Percentiles rank a stretch among this genome's conserved stretches.
phyloP scores from a whole-genome alignment of 2,797 vertebrate genomes.

The Microhierax caerulescens region DNA sequence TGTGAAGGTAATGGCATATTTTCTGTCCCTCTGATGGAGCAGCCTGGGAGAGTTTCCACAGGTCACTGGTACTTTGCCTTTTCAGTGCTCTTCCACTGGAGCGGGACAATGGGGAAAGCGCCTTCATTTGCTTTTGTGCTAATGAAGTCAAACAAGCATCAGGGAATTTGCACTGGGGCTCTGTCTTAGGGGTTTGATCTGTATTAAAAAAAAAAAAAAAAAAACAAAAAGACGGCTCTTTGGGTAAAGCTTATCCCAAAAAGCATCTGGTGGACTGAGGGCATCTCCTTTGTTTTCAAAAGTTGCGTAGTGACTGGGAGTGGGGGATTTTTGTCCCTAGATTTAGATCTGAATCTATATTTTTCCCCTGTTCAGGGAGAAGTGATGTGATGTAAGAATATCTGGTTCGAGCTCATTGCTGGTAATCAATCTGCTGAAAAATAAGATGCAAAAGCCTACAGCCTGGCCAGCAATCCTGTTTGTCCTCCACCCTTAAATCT shows the following conservation, averaged over 20 bases:
- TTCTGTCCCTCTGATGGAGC: not conserved
- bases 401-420: not conserved
- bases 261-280: not conserved
- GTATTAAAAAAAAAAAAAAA: not conserved
- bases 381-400: not conserved
- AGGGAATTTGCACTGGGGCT: slow-evolving; percentile 32
- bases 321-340: not conserved
- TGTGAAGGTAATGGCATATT: not conserved
- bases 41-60: slow-evolving; percentile 51
- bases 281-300: not conserved
- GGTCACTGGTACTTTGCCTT: slow-evolving; percentile 46
- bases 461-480: not conserved
- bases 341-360: not conserved
- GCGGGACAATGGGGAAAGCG: not conserved
- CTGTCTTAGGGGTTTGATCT: not conserved
- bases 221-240: not conserved
- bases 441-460: not conserved
- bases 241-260: slow-evolving; percentile 15
- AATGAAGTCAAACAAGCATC: slow-evolving; percentile 56
- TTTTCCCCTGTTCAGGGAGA: not conserved
- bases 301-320: not conserved
- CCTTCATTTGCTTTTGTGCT: slow-evolving; percentile 61
- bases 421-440: not conserved
- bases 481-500: not conserved
- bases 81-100: slow-evolving; percentile 21